Evolutionary conservation across 2,797 vertebrate species (phyloP), one percentile per base, ranked within the genome.

Genomic region (Leptoclinus maculatus): DNA sequence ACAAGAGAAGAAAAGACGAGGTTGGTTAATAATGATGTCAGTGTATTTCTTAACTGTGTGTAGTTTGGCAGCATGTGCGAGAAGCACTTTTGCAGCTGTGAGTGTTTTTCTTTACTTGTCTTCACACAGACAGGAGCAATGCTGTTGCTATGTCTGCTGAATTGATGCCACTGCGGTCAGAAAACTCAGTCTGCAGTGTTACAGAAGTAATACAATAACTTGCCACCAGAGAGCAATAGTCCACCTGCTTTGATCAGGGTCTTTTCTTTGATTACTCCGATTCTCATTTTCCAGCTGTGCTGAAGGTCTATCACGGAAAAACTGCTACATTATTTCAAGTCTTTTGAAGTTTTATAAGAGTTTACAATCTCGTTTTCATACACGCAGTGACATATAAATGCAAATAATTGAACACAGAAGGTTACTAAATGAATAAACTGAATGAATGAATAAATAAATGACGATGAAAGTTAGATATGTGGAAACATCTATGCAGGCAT

Each of bases 161-260:
- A 45, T 29, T 71, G 34, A 79, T 29, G 54, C 47, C 74, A 73
- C 59, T n/a, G 53, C 39, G 71, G 68, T 75, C 47, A 72, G 69
- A 63, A 19, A 19, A 47, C 56, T 5, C 39, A 38, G 51, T 36
- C 51, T 74, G 69, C 66, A 71, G 66, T n/a, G 21, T 4, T 14
- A 38, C 14, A 39, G 39, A 25, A 64, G 74, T 41, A 86, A 49
- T 83, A 56, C 78, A 60, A 25, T 3, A 63, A 38, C 1, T 1
- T 14, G 71, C 89, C 92, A 92, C 92, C 77, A 94, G 93, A 88
- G 89, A 39, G 92, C 91, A 90, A 75, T 83, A 36, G 72, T 67
- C 41, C 49, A 76, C 84, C 84, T 77, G 41, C 71, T 87, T 66
- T 83, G 25, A 73, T 51, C 25, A 34, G 51, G 39, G 25, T n/a